These are phyloP conservation scores for Sabatieria punctata DNA, from an alignment of 2,888 invertebrate genomes.

Conservation along the genomic window DNA sequence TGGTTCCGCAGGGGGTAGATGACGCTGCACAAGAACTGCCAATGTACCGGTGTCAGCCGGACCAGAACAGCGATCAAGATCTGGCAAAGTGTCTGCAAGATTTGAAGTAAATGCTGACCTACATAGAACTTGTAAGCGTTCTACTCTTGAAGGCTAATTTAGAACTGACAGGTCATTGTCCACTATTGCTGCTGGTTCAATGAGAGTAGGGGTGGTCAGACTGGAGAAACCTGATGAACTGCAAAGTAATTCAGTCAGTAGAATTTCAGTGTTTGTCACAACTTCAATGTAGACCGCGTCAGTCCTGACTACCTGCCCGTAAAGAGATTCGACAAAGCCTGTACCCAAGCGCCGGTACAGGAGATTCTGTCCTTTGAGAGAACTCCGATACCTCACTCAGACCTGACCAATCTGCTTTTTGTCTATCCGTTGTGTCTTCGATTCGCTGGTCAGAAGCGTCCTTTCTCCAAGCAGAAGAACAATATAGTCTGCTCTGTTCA, in stretches of 20 bases:
- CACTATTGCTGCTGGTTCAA: too few relatives aligned
- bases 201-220: too few relatives aligned
- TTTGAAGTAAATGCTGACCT: too few relatives aligned
- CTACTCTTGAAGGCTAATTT: too few relatives aligned
- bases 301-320: neutral
- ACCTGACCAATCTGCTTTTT: constrained; percentile 72
- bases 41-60: constrained; percentile 71
- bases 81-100: constrained; percentile 66
- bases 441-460: constrained; percentile 22
- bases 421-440: constrained; percentile 62
- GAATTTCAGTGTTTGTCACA: neutral
- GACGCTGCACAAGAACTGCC: constrained; percentile 65
- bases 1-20: constrained; percentile 57
- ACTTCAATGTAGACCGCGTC: neutral
- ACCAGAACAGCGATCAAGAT: constrained; percentile 73
- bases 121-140: too few relatives aligned
- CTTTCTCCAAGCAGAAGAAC: constrained; percentile 55
- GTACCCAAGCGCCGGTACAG: neutral
- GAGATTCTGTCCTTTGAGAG: neutral
- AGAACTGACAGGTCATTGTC: too few relatives aligned
- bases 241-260: constrained; percentile 63
- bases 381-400: constrained; percentile 52
- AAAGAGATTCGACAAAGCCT: neutral
- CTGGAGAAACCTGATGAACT: constrained; percentile 78
- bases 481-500: constrained; percentile 79